phyloP scores from a whole-genome alignment of 2,113 vertebrate species.

The Sterna hirundo region DNA sequence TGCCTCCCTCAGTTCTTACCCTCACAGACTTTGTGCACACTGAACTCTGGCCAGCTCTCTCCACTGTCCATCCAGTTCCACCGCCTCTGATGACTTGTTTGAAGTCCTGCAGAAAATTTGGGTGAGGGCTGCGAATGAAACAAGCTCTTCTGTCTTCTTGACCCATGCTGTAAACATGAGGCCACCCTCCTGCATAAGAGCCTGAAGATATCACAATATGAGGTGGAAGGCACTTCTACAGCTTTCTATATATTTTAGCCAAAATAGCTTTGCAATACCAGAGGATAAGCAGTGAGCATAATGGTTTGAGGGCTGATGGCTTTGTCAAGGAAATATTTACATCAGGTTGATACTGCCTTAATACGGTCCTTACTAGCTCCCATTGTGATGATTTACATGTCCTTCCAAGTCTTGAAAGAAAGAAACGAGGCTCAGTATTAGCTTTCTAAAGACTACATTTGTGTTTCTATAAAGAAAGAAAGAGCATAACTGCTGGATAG shows the following conservation, averaged over 20 bases:
- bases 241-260: neutral
- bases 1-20: neutral
- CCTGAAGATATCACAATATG: neutral
- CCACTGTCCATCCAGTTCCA: neutral
- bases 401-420: neutral
- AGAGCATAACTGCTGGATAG: neutral
- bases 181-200: neutral
- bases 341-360: neutral
- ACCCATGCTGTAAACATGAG: neutral
- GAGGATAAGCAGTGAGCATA: neutral
- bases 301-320: neutral
- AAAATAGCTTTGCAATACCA: neutral
- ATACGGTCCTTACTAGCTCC: neutral
- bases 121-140: neutral
- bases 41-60: neutral
- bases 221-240: neutral
- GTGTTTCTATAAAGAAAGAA: neutral
- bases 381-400: neutral
- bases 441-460: neutral
- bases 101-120: neutral
- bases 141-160: neutral
- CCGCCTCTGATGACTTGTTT: neutral
- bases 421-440: neutral
- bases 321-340: neutral
- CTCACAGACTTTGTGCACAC: neutral